Percentiles rank a stretch among this genome's conserved stretches.
phyloP scores from a whole-genome alignment of 2,888 invertebrate genomes.

The Dynastes maya region DNA sequence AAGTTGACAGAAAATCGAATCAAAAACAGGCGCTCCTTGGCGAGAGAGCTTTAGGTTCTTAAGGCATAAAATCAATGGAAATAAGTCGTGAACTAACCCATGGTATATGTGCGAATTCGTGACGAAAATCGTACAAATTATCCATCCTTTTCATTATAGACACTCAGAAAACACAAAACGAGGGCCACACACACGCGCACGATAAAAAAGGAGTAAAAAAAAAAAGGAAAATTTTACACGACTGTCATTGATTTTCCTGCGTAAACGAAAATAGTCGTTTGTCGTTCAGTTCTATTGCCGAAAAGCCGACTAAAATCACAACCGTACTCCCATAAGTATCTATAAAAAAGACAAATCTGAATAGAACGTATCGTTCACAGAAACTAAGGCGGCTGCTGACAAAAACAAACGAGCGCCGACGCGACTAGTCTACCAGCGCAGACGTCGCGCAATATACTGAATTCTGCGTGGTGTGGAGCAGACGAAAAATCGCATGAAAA shows the following conservation, averaged over 20 bases:
- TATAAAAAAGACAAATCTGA: background rate
- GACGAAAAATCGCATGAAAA: constrained; percentile 42
- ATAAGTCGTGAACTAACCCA: constrained; percentile 61
- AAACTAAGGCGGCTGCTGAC: constrained; percentile 36
- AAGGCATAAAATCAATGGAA: background rate
- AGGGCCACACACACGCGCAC: background rate
- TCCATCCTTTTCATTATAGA: constrained; percentile 57
- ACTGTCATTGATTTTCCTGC: constrained; percentile 28
- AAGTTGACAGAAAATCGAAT: constrained; percentile 36
- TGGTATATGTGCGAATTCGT: constrained; percentile 66
- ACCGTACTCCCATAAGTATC: constrained; percentile 2
- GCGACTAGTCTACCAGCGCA: constrained; percentile 38
- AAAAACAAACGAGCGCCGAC: constrained; percentile 44
- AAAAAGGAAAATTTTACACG: constrained; percentile 9
- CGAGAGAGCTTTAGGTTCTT: background rate
- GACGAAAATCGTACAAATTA: constrained; percentile 65
- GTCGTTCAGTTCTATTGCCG: background rate
- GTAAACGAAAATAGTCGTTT: constrained; percentile 2
- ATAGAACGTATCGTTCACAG: constrained; percentile 6
- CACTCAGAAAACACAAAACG: constrained; percentile 5
- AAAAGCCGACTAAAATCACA: background rate
- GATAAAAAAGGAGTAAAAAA: constrained; percentile 14
- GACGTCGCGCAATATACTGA: constrained; percentile 44
- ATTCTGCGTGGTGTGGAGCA: background rate
- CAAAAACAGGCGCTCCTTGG: background rate